A percentile compares a stretch with the other conserved stretches of the same genome.
Evolutionary conservation across 1,140 invertebrate species (phyloP).

Genomic region (Sminthurinus signatus): DNA sequence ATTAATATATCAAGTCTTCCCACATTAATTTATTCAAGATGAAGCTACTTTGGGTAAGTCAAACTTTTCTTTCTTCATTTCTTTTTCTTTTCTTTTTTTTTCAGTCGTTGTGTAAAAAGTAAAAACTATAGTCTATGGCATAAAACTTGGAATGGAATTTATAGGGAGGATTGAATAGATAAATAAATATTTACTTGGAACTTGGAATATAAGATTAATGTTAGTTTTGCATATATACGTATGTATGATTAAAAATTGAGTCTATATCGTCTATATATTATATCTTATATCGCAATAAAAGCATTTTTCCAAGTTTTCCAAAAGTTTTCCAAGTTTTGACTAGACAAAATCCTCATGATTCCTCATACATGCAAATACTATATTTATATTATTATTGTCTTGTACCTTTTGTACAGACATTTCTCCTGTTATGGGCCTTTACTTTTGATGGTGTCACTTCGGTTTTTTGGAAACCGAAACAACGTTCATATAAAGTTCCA

Average conservation of each 20-base stretch:
- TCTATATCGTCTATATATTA: background rate
- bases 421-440: background rate
- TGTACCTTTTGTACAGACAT: too few relatives aligned
- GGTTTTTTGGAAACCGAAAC: background rate
- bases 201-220: background rate
- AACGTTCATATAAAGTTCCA: background rate
- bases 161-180: background rate
- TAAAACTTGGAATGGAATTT: background rate
- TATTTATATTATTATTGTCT: too few relatives aligned
- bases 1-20: too few relatives aligned
- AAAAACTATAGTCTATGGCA: background rate
- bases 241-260: background rate
- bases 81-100: background rate
- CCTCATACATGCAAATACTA: too few relatives aligned
- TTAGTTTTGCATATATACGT: background rate
- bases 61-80: background rate
- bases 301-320: background rate
- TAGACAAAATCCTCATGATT: too few relatives aligned
- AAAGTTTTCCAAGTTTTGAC: too few relatives aligned
- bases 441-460: background rate
- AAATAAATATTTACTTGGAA: background rate
- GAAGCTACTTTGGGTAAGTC: constrained; percentile 13
- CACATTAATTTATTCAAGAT: background rate
- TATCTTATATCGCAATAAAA: too few relatives aligned
- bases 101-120: background rate